Percentiles rank a stretch among this genome's conserved stretches.
These are phyloP conservation scores for Callimico goeldii DNA, from an alignment of 2,797 vertebrate species.

Conservation along the genomic window DNA sequence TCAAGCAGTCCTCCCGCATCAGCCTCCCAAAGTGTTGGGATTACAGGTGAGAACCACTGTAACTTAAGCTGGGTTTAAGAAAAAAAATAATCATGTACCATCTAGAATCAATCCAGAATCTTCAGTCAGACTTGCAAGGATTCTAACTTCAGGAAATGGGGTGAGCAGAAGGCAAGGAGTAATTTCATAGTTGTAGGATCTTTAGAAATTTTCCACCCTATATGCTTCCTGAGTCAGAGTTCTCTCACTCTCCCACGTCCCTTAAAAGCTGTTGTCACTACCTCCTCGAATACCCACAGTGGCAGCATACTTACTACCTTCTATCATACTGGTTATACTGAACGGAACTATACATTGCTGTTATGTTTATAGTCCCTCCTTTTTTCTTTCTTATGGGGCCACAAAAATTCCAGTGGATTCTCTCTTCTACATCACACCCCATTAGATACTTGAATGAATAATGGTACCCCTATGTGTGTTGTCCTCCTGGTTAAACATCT, in stretches of 20 bases:
- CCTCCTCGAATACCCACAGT: background rate
- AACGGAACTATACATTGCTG: background rate
- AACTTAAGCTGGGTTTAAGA: background rate
- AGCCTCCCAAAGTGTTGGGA: background rate
- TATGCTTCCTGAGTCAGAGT: background rate
- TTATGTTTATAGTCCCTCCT: background rate
- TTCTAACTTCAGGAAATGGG: background rate
- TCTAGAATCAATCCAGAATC: background rate
- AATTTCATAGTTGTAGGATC: background rate
- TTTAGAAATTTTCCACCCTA: background rate
- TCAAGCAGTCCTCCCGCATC: background rate
- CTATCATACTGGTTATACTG: background rate
- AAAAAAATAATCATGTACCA: background rate
- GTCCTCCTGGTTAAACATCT: background rate
- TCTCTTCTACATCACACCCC: background rate
- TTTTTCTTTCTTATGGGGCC: background rate
- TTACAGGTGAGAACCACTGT: background rate
- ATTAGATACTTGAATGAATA: background rate
- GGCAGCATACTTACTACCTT: background rate
- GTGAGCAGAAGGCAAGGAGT: background rate
- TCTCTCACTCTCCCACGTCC: background rate
- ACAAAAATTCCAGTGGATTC: background rate
- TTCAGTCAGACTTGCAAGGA: background rate
- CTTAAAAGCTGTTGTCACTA: background rate
- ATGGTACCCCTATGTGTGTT: background rate